Conservation (phyloP, 2,888 invertebrate genomes). For the Nomada fucata region DNA sequence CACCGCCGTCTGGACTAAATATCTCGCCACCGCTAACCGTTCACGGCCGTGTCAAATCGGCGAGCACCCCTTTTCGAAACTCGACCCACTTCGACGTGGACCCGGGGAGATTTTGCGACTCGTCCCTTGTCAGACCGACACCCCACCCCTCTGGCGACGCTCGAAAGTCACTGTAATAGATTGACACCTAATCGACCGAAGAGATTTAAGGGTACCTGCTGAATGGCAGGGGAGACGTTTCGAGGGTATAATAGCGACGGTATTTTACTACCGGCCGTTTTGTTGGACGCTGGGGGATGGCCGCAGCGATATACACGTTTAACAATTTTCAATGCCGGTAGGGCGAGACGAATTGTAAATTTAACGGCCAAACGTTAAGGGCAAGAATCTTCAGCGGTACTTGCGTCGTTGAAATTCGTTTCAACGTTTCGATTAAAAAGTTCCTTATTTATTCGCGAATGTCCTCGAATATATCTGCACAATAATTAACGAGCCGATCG, state of each 20-base stretch:
- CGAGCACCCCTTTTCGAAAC: slow-evolving; percentile 52
- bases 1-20: slow-evolving; percentile 58
- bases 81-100: slow-evolving; percentile 53
- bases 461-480: too few species aligned
- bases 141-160: slow-evolving; percentile 32
- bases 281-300: too few species aligned
- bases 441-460: too few species aligned
- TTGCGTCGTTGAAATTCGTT: too few species aligned
- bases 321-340: too few species aligned
- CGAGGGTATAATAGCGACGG: too few species aligned
- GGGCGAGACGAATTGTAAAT: background rate
- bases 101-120: slow-evolving; percentile 40
- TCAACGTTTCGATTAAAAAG: too few species aligned
- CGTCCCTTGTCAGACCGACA: slow-evolving; percentile 18
- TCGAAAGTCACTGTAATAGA: slow-evolving; percentile 21
- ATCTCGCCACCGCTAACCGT: slow-evolving; percentile 17
- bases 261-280: background rate
- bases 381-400: too few species aligned
- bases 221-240: background rate
- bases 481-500: too few species aligned
- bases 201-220: background rate
- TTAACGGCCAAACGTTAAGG: too few species aligned
- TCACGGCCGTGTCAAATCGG: slow-evolving; percentile 58
- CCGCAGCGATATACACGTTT: too few species aligned
- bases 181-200: slow-evolving; percentile 17